Percentiles rank a stretch among this genome's conserved stretches.
phyloP scores from a whole-genome alignment of 2,888 invertebrate species.

The Merodon equestris region DNA sequence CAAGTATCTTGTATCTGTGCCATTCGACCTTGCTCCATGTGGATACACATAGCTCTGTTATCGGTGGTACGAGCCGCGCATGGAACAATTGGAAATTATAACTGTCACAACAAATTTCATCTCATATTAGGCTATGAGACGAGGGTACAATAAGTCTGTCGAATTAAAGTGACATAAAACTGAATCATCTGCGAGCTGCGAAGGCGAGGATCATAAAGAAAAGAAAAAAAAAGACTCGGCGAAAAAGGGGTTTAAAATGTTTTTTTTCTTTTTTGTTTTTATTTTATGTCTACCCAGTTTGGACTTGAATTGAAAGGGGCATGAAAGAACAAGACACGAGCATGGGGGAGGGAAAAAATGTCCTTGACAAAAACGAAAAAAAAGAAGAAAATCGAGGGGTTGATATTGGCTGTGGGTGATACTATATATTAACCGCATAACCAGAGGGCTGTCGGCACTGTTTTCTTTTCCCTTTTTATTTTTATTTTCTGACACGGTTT shows the following conservation, averaged over 20 bases:
- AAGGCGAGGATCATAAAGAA: conserved; percentile 34
- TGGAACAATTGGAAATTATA: conserved; percentile 59
- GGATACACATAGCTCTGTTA: neutral
- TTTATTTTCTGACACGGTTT: no score
- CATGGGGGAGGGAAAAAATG: no score
- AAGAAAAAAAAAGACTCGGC: no score
- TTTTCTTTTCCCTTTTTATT: no score
- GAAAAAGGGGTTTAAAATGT: conserved; percentile 10
- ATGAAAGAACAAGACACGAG: no score
- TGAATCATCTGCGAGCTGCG: conserved; percentile 36
- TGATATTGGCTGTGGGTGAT: no score
- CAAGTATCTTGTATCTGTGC: no score
- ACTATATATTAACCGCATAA: no score
- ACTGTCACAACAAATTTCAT: conserved; percentile 65
- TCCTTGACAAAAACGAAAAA: no score
- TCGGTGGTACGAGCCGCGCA: conserved; percentile 20
- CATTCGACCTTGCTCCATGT: neutral
- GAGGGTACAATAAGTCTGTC: conserved; percentile 65
- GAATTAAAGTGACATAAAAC: conserved; percentile 62
- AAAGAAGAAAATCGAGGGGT: no score
- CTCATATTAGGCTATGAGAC: conserved; percentile 55
- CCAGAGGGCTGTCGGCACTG: no score
- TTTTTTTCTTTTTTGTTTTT: conserved; percentile 13
- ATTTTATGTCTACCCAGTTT: neutral
- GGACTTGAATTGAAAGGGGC: no score